These are phyloP conservation scores for Syngnathoides biaculeatus DNA, from an alignment of 2,113 vertebrate species.

Conservation along the genomic window DNA sequence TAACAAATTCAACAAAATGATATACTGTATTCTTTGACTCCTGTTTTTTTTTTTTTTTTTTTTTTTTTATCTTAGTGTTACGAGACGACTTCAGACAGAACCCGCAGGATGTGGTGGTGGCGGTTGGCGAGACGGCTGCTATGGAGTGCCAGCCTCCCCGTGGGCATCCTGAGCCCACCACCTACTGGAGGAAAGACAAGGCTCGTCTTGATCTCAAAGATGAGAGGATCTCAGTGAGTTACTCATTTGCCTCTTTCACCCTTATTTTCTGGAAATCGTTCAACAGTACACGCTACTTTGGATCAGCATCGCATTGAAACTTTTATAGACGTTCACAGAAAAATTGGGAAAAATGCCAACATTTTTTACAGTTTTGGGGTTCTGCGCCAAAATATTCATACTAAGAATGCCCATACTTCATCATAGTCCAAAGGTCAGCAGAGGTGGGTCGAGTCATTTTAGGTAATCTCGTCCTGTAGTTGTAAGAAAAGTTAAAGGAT, in stretches of 20 bases:
- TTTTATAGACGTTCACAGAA: no score
- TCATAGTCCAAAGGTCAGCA: no score
- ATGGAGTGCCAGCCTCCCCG: constrained; percentile 90
- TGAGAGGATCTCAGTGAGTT: constrained; percentile 87
- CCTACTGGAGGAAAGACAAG: constrained; percentile 95
- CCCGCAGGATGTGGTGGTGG: constrained; percentile 86
- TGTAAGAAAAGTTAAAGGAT: no score
- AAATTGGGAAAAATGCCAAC: no score
- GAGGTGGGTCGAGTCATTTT: not conserved
- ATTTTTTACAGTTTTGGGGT: no score
- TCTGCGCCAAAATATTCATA: no score
- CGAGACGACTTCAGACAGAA: constrained; percentile 91
- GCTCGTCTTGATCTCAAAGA: constrained; percentile 85
- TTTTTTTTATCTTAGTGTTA: constrained; percentile 73
- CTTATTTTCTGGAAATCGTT: not conserved
- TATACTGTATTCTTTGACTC: not conserved
- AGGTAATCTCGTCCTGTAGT: no score
- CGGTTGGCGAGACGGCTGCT: constrained; percentile 85
- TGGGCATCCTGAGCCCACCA: constrained; percentile 91
- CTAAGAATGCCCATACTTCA: no score
- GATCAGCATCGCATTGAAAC: no score
- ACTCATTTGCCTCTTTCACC: not conserved
- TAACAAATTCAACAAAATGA: not conserved
- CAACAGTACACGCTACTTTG: no score
- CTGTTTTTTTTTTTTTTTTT: constrained; percentile 30